These are phyloP conservation scores for Synanthedon formicaeformis DNA, from an alignment of 2,888 invertebrate species.

Conservation along the genomic window DNA sequence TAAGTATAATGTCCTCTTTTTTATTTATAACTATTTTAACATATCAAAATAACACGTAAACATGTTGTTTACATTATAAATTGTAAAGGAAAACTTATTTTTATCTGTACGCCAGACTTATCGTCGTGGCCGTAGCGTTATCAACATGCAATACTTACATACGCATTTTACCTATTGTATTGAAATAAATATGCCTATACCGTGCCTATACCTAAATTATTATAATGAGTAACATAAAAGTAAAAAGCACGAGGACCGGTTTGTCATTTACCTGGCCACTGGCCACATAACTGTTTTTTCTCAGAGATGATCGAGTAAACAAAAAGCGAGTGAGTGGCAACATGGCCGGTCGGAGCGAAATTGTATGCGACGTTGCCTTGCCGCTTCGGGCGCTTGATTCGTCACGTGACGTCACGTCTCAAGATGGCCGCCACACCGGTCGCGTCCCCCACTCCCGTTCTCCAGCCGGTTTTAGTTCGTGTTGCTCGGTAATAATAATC, in stretches of 20 bases:
- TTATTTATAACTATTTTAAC: not conserved
- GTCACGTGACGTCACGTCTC: constrained; percentile 71
- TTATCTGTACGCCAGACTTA: not conserved
- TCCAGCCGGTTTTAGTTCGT: constrained; percentile 43
- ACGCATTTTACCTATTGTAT: no score
- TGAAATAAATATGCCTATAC: no score
- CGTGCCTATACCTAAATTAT: no score
- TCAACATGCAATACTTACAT: not conserved
- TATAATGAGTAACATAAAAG: no score
- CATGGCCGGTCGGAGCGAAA: constrained; percentile 31
- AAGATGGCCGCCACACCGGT: constrained; percentile 68
- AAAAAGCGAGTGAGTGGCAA: constrained; percentile 57
- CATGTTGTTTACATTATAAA: not conserved
- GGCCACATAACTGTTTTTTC: constrained; percentile 62
- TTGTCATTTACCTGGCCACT: constrained; percentile 52
- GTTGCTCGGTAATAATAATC: constrained; percentile 58
- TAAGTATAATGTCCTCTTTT: not conserved
- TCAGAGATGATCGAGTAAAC: constrained; percentile 47
- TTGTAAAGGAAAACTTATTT: not conserved
- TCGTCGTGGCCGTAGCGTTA: not conserved
- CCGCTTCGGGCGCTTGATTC: constrained; percentile 59
- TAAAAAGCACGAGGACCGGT: constrained; percentile 13
- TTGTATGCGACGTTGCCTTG: constrained; percentile 54
- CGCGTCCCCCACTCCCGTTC: constrained; percentile 34
- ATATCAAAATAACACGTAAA: not conserved